Evolutionary conservation across 1,140 invertebrate species (phyloP).

Genomic region (Mya arenaria): DNA sequence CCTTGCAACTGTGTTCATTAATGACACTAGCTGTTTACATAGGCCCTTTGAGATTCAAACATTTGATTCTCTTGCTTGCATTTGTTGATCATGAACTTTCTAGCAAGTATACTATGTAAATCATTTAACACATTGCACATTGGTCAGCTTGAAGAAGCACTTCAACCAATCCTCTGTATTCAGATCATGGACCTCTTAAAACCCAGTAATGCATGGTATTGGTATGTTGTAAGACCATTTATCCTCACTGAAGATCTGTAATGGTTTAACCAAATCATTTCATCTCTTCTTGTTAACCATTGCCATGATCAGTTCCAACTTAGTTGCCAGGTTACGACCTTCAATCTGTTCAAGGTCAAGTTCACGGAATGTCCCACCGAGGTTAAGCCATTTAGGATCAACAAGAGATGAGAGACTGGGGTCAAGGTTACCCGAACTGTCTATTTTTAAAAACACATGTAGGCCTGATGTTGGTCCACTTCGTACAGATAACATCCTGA

Average conservation of each 20-base stretch:
- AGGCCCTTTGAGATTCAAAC: no score
- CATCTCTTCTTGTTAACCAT: constrained; percentile 72
- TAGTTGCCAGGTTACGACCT: constrained; percentile 96
- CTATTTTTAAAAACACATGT: constrained; percentile 84
- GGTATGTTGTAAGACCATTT: no score
- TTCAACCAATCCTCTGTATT: background rate
- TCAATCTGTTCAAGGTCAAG: constrained; percentile 96
- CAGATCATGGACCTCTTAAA: background rate
- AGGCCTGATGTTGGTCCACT: constrained; percentile 88
- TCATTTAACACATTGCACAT: background rate
- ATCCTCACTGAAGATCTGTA: background rate
- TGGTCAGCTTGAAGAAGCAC: background rate
- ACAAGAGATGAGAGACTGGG: constrained; percentile 93
- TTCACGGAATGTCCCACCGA: constrained; percentile 91
- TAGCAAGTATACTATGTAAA: background rate
- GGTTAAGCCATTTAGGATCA: constrained; percentile 93
- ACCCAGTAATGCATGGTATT: background rate
- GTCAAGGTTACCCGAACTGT: constrained; percentile 89
- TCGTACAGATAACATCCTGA: constrained; percentile 90
- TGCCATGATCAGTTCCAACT: constrained; percentile 97
- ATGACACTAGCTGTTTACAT: no score
- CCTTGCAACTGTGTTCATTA: no score
- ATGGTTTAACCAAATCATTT: background rate
- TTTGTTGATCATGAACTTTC: no score
- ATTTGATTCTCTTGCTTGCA: no score